Evolutionary conservation across 1,140 invertebrate genomes (phyloP).

Genomic region (Proales similis): DNA sequence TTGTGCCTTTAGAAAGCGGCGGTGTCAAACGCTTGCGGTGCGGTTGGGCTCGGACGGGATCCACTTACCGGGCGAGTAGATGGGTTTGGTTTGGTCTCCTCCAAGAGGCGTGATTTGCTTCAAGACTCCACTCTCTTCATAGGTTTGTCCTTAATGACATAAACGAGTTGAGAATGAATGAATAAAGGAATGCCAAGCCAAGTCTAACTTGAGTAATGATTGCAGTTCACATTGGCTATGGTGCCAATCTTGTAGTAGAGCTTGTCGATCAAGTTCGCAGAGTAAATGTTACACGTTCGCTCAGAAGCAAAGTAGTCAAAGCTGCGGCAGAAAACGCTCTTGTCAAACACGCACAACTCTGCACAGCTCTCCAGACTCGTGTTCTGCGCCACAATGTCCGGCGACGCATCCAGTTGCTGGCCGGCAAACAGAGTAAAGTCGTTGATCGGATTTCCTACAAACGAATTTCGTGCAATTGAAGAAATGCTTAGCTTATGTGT

Average conservation of each 20-base stretch:
- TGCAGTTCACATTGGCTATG: not conserved
- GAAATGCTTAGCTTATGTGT: no score
- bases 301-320: slow-evolving; percentile 1
- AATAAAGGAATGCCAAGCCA: not conserved
- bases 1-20: not conserved
- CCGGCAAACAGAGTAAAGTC: slow-evolving; percentile 10
- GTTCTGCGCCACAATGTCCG: not conserved
- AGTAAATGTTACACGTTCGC: slow-evolving; percentile 17
- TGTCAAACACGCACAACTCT: slow-evolving; percentile 22
- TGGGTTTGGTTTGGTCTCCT: no score
- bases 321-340: slow-evolving; percentile 24
- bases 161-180: not conserved
- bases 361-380: slow-evolving; percentile 10
- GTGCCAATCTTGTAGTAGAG: not conserved
- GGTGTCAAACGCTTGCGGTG: not conserved
- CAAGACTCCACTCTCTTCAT: slow-evolving; percentile 6
- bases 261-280: slow-evolving; percentile 22
- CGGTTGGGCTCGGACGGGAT: not conserved
- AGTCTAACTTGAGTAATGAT: slow-evolving; percentile 29
- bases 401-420: not conserved
- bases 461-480: slow-evolving; percentile 4
- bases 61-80: slow-evolving; percentile 13
- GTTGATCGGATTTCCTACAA: slow-evolving; percentile 14
- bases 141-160: not conserved
- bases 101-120: slow-evolving; percentile 15